Evolutionary conservation across 2,113 vertebrate species (phyloP).

Genomic region (Antennarius striatus): DNA sequence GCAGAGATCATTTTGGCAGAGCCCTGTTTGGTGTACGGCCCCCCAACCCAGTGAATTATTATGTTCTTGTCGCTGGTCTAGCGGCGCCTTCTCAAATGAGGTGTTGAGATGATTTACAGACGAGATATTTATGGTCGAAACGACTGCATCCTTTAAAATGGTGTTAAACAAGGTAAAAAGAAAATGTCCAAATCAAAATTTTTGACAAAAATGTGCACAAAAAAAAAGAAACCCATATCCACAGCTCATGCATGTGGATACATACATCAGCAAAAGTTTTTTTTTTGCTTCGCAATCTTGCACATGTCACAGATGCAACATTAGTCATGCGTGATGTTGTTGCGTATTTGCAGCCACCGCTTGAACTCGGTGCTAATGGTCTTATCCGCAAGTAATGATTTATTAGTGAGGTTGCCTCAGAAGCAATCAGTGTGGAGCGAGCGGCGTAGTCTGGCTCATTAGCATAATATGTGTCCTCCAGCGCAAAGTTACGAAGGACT

Average conservation of each 20-base stretch:
- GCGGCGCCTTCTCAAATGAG: background rate
- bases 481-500: slow-evolving; percentile 26
- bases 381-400: slow-evolving; percentile 7
- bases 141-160: no score
- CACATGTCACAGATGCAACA: background rate
- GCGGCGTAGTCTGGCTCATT: slow-evolving; percentile 17
- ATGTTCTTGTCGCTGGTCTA: slow-evolving; percentile 12
- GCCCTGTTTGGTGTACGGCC: slow-evolving; percentile 33
- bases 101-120: background rate
- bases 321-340: slow-evolving; percentile 2
- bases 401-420: slow-evolving; percentile 33
- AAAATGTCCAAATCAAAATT: no score
- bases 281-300: background rate
- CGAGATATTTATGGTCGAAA: background rate
- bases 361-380: slow-evolving; percentile 19
- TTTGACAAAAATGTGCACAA: background rate
- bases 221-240: background rate
- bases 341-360: slow-evolving; percentile 5
- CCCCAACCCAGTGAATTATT: slow-evolving; percentile 19
- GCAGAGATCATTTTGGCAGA: slow-evolving; percentile 20
- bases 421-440: slow-evolving; percentile 15
- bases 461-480: slow-evolving; percentile 41
- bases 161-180: no score
- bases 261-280: background rate
- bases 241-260: background rate